These are phyloP conservation scores for Petrophora chlorosata DNA, from an alignment of 2,888 invertebrate genomes.

Conservation along the genomic window DNA sequence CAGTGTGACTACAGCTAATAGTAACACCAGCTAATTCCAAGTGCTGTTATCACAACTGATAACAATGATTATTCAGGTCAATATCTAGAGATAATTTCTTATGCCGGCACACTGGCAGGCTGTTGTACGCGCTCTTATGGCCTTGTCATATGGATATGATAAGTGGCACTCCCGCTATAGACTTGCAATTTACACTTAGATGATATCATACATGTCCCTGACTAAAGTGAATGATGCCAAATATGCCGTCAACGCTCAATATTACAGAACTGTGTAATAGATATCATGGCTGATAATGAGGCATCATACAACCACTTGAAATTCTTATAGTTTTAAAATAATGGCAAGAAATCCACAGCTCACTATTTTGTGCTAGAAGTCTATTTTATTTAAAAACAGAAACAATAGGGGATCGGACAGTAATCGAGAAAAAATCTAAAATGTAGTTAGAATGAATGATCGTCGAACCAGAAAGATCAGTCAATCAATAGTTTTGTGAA, in stretches of 20 bases:
- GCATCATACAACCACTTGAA: conserved; percentile 5
- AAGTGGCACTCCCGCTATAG: conserved; percentile 46
- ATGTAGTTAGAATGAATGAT: too few species aligned
- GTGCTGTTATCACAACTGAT: conserved; percentile 60
- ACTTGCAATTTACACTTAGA: conserved; percentile 25
- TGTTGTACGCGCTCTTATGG: conserved; percentile 8
- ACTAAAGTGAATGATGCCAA: conserved; percentile 9
- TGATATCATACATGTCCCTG: conserved; percentile 33
- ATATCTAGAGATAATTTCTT: conserved; percentile 66
- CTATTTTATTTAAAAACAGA: too few species aligned
- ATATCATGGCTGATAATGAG: conserved; percentile 24
- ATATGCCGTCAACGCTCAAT: conserved; percentile 1
- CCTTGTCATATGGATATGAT: conserved; percentile 49
- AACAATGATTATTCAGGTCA: conserved; percentile 73
- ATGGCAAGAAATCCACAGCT: too few species aligned
- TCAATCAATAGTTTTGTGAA: too few species aligned
- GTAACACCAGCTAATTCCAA: conserved; percentile 33
- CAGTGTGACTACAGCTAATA: conserved; percentile 48
- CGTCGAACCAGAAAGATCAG: too few species aligned
- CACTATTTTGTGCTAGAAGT: too few species aligned
- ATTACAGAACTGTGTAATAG: conserved; percentile 21
- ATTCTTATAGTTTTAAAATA: conserved; percentile 19
- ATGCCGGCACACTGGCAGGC: conserved; percentile 24
- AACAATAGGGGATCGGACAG: too few species aligned
- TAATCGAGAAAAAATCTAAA: too few species aligned